Conservation (phyloP, 2,797 vertebrate species). For the Thaleichthys pacificus region DNA sequence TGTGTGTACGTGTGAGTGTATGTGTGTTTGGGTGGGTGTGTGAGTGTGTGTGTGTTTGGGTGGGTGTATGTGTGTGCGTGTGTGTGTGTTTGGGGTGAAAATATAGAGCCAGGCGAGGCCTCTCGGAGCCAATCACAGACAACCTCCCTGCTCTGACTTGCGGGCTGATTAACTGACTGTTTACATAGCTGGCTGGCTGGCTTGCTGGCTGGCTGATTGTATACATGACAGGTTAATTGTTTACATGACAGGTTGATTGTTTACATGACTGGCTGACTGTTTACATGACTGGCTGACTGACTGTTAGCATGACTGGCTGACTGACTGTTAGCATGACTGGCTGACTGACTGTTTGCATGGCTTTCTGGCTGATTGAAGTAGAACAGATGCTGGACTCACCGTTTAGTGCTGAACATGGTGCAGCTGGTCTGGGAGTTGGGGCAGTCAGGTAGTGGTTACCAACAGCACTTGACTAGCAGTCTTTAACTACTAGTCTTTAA, state of each 20-base stretch:
- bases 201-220: background rate
- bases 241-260: too few species aligned
- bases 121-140: too few species aligned
- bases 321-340: background rate
- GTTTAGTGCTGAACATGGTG: background rate
- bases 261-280: background rate
- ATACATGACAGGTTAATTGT: too few species aligned
- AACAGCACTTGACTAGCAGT: background rate
- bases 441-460: background rate
- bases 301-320: background rate
- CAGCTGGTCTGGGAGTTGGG: background rate
- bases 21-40: too few species aligned
- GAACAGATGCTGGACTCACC: background rate
- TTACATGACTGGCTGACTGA: background rate
- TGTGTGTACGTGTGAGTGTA: too few species aligned
- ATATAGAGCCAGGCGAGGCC: too few species aligned
- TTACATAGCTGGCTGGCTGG: background rate
- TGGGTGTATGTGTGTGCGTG: too few species aligned
- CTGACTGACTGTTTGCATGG: background rate
- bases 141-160: too few species aligned
- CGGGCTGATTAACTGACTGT: too few species aligned
- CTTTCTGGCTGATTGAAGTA: background rate
- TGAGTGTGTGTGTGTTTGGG: too few species aligned
- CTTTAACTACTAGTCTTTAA: background rate
- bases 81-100: too few species aligned